These are phyloP conservation scores for Lasioglossum zephyrum DNA, from an alignment of 2,888 invertebrate genomes.

Conservation along the genomic window DNA sequence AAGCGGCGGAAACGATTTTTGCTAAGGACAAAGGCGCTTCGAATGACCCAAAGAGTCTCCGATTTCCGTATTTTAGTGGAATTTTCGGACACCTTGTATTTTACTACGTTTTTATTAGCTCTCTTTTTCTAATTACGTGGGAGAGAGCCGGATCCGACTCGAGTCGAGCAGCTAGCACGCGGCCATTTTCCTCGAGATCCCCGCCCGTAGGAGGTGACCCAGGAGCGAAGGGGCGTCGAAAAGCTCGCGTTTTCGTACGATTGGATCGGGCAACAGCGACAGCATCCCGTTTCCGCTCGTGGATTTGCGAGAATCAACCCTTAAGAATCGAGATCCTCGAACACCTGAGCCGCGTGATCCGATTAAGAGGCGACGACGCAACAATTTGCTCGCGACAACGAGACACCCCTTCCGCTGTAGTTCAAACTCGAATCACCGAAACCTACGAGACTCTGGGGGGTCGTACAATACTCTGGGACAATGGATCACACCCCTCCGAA, in stretches of 20 bases:
- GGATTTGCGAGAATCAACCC: background rate
- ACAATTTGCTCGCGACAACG: background rate
- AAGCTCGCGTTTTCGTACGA: background rate
- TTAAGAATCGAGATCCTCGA: background rate
- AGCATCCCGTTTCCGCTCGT: background rate
- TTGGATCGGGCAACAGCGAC: background rate
- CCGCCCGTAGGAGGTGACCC: conserved; percentile 7
- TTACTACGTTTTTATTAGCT: background rate
- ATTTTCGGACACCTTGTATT: no score
- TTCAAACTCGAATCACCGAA: background rate
- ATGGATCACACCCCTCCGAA: background rate
- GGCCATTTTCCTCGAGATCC: conserved; percentile 2
- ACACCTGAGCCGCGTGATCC: background rate
- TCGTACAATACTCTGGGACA: background rate
- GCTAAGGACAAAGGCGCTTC: no score
- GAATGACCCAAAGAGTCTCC: no score
- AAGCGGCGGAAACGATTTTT: no score
- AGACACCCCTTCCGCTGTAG: background rate
- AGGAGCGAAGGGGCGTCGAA: background rate
- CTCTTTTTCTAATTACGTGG: background rate
- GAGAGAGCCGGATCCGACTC: background rate
- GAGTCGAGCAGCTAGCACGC: background rate
- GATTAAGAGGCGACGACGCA: background rate
- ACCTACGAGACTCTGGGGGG: background rate
- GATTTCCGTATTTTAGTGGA: no score